These are phyloP conservation scores for Chironomus riparius DNA, from an alignment of 2,888 invertebrate species.

Conservation along the genomic window DNA sequence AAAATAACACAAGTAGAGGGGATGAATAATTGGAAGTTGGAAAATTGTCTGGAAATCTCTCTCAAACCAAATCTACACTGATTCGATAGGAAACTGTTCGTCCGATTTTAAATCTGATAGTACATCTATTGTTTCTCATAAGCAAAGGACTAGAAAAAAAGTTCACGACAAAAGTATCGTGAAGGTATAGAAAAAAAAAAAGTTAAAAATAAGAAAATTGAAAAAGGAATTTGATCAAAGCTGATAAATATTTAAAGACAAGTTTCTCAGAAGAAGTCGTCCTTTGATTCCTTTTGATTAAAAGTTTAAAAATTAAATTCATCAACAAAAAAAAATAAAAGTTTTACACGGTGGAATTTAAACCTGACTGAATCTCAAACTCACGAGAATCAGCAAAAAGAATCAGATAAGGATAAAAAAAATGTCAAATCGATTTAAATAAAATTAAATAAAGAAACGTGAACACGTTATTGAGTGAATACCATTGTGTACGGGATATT, in stretches of 20 bases:
- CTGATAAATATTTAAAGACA: background rate
- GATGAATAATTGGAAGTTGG: conserved; percentile 19
- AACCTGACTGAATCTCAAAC: background rate
- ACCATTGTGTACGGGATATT: background rate
- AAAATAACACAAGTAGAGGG: background rate
- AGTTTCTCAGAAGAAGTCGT: background rate
- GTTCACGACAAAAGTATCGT: background rate
- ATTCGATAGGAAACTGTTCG: conserved; percentile 27
- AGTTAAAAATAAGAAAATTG: background rate
- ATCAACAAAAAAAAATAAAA: no score
- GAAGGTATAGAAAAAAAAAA: background rate
- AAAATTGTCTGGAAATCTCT: background rate
- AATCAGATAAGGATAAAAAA: conserved; percentile 17
- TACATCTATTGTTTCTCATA: conserved; percentile 24
- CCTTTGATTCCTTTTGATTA: background rate
- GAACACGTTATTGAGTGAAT: background rate
- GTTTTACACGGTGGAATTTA: background rate
- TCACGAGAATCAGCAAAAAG: no score
- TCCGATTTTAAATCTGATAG: conserved; percentile 22
- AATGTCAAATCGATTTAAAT: conserved; percentile 14
- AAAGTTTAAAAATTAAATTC: background rate
- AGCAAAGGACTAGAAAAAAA: conserved; percentile 16
- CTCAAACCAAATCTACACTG: background rate
- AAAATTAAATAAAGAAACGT: conserved; percentile 2
- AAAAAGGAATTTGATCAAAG: background rate